Base-by-base conservation (phyloP, 2,888 invertebrate genomes). In the Alloplasta piceator region DNA sequence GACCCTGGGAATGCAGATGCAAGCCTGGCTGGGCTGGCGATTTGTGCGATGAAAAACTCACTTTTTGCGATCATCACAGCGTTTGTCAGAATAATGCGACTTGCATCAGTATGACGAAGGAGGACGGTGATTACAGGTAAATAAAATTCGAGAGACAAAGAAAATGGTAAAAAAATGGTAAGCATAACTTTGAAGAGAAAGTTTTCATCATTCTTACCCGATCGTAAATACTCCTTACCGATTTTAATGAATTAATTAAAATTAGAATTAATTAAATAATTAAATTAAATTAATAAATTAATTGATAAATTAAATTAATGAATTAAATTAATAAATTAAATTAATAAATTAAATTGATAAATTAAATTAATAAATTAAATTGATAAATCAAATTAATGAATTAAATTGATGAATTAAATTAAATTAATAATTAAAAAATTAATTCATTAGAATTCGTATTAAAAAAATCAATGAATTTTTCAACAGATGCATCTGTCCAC, bases 1-100 rank as follows among this genome's bases (percentile, higher is more conserved):
- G 96, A 68, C 98, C 98, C 1, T 98, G 98, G 98, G 97, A 98
- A 91, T 98, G 98, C 92, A 94, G 95, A 89, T 98, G 98, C 92
- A 94, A 96, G 85, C 94, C 95, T 0, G 98, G 98, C 67, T 98
- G 97, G 97, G 97, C 97, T 63, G 98, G 98, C 84, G 96, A 98
- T 94, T 94, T 97, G 14, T 98, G 98, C 91, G 96, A 98, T 91
- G 96, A 98, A 95, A 97, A 96, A 89, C 93, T 98, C 72, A 97
- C 96, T 87, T 97, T 95, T 93, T 98, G 98, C 93, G 96, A 96
- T 76, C 95, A 96, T 80, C 95, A 98, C 89, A 94, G 93, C 67
- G 94, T 95, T 0, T 98, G 98, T 89, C 94, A 95, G 90, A 97
- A 98, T 90, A 96, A 95, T 4, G 97, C 96, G 0, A 96, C 95